phyloP scores from a whole-genome alignment of 2,888 invertebrate genomes.

The Rosalia funebris region DNA sequence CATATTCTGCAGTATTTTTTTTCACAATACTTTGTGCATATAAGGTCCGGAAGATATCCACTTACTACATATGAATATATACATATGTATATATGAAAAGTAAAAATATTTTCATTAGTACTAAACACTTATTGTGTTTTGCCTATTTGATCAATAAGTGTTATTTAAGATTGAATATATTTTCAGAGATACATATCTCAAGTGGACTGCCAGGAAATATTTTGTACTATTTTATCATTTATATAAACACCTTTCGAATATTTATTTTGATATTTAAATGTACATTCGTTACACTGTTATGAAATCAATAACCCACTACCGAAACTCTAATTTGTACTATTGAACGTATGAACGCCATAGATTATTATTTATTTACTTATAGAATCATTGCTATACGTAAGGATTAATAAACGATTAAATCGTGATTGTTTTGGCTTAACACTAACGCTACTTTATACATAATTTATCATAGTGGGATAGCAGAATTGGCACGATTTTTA shows the following conservation, averaged over 20 bases:
- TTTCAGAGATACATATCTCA: not conserved
- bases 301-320: conserved; percentile 13
- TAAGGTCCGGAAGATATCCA: too few relatives aligned
- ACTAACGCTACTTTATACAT: conserved; percentile 49
- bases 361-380: conserved; percentile 37
- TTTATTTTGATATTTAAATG: not conserved
- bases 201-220: not conserved
- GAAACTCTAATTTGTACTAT: conserved; percentile 5
- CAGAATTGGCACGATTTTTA: conserved; percentile 24
- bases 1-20: too few relatives aligned
- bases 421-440: conserved; percentile 55
- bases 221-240: not conserved
- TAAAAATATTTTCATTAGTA: too few relatives aligned
- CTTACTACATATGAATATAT: too few relatives aligned
- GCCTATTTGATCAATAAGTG: too few relatives aligned
- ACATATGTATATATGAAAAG: too few relatives aligned
- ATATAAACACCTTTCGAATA: not conserved
- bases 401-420: conserved; percentile 55
- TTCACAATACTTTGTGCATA: too few relatives aligned
- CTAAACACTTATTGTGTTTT: too few relatives aligned
- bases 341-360: conserved; percentile 17
- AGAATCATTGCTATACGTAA: conserved; percentile 51
- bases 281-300: not conserved
- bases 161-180: too few relatives aligned
- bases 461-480: conserved; percentile 40